Conservation (phyloP, 2,888 invertebrate genomes). For the Heliconius charithonia region DNA sequence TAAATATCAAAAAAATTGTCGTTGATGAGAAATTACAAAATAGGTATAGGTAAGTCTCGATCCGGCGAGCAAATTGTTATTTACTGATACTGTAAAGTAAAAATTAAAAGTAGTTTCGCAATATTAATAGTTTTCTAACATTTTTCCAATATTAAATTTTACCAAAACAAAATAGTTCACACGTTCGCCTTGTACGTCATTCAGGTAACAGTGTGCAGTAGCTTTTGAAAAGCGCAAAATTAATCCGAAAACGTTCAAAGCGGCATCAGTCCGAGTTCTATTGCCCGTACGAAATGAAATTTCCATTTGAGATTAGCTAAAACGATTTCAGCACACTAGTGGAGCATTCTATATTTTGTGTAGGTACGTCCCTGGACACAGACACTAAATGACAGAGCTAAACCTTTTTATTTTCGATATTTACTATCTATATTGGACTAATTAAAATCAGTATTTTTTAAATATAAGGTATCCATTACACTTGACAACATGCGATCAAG, state of each 20-base stretch:
- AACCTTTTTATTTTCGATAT: background rate
- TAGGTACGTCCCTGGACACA: background rate
- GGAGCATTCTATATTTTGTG: background rate
- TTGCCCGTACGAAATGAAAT: conserved; percentile 17
- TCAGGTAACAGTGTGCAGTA: conserved; percentile 11
- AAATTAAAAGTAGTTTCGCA: background rate
- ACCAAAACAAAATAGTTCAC: background rate
- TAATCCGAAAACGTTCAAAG: conserved; percentile 24
- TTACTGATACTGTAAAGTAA: no score
- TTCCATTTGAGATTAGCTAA: conserved; percentile 16
- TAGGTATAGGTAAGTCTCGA: no score
- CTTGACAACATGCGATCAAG: no score
- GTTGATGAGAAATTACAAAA: no score
- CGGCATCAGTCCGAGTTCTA: conserved; percentile 14
- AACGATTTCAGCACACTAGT: background rate
- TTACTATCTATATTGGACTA: background rate
- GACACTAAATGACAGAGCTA: background rate
- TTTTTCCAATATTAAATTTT: background rate
- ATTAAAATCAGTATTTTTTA: no score
- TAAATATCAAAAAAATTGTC: no score
- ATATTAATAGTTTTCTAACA: background rate
- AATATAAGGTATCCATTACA: no score
- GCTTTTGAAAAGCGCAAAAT: conserved; percentile 18
- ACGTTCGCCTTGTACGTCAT: background rate
- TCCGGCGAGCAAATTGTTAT: no score